Conservation (phyloP, 2,797 vertebrate genomes). For the Sternotherus odoratus region DNA sequence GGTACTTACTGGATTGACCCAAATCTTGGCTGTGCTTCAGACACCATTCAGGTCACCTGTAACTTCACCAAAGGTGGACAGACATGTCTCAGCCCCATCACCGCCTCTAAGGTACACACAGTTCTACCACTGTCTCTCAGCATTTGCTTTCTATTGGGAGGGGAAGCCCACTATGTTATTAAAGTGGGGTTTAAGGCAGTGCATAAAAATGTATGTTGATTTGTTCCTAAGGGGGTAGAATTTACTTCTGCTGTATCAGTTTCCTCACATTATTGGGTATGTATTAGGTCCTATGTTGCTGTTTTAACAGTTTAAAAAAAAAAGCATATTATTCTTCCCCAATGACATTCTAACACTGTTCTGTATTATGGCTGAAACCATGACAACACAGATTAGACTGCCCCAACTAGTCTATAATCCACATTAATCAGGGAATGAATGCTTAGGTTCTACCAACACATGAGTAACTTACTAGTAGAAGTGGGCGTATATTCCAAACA, state of each 20-base stretch:
- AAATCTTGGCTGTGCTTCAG: constrained; percentile 94
- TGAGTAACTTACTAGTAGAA: neutral
- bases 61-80: constrained; percentile 94
- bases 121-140: neutral
- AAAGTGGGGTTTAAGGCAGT: neutral
- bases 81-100: constrained; percentile 93
- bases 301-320: neutral
- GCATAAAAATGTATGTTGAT: neutral
- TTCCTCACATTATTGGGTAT: neutral
- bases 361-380: neutral
- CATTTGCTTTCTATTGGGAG: too few relatives aligned
- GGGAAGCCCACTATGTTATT: neutral
- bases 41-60: constrained; percentile 93
- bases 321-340: neutral
- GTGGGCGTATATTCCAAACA: neutral
- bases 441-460: neutral
- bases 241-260: neutral
- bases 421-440: constrained; percentile 1
- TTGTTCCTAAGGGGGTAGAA: neutral
- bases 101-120: constrained; percentile 91
- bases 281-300: neutral
- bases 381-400: neutral
- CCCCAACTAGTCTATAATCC: neutral
- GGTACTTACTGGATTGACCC: constrained; percentile 98
- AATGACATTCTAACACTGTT: neutral